Evolutionary conservation across 2,797 vertebrate genomes (phyloP), one percentile per base, ranked within the genome.

Genomic region (Ceyx erithaca): DNA sequence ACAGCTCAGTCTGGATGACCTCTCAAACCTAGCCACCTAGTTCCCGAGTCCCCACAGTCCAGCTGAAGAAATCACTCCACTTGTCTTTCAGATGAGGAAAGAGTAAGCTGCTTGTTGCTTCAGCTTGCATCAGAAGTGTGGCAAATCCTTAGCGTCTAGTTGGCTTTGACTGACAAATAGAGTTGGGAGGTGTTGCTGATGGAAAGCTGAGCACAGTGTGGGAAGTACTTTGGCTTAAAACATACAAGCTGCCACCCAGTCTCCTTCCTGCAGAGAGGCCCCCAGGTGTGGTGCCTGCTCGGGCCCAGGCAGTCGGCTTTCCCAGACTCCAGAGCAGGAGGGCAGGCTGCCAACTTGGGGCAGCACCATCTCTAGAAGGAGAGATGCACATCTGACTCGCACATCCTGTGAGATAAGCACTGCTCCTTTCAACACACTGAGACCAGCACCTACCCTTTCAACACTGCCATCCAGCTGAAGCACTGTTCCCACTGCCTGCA

Each of bases 321-420:
- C 76, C 85, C 87, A 82, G 80, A 84, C 72, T 68, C 9, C 0
- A 4, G 12, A 64, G 66, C 37, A 23, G 72, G 11, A 70, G 62
- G 7, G 25, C 21, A 75, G 55, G 72, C 61, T 82, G 80, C 75
- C 48, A 40, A 71, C 31, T 18, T 1, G 0, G 19, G 77, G 77
- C 66, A 49, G 33, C 0, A 4, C 30, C 3, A 6, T 11, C 40
- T 52, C 40, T 10, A 41, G 18, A 14, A 69, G 58, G 30, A 19
- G 23, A 52, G 59, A 31, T 20, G 13, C 0, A 1, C 37, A 28
- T 45, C 40, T 18, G 61, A 10, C 87, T 48, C 0, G 13, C 55
- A 3, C 0, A 20, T 78, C 79, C 66, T 78, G 70, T 6, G 54
- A 66, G 90, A 91, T 83, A 48, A 93, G 88, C 20, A 0, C 43